These are phyloP conservation scores for Amphiura filiformis DNA, from an alignment of 35 echinoderm and acorn worm genomes.

Conservation along the genomic window DNA sequence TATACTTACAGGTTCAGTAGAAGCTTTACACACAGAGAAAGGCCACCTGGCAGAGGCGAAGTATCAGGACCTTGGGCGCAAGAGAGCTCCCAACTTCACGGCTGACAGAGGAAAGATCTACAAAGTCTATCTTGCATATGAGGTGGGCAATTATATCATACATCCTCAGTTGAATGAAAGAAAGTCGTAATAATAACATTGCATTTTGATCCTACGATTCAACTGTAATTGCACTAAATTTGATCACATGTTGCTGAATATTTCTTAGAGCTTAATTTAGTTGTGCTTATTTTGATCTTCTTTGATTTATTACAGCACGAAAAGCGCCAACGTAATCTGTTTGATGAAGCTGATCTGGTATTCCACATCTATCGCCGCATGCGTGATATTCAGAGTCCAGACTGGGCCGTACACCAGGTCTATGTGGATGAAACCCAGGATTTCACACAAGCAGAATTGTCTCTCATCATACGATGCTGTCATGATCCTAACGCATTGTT, in stretches of 20 bases:
- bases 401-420: constrained; percentile 54
- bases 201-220: no score
- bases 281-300: no score
- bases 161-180: background rate
- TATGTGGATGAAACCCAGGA: constrained; percentile 64
- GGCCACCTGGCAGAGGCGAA: constrained; percentile 23
- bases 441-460: constrained; percentile 52
- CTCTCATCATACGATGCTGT: constrained; percentile 51
- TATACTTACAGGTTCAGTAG: no score
- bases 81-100: constrained; percentile 54
- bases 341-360: constrained; percentile 62
- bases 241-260: no score
- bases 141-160: constrained; percentile 5
- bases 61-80: constrained; percentile 37
- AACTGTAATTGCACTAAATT: no score
- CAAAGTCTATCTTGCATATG: constrained; percentile 32
- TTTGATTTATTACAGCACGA: constrained; percentile 12
- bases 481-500: constrained; percentile 57
- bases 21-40: constrained; percentile 51
- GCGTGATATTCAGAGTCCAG: constrained; percentile 19
- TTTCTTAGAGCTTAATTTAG: no score
- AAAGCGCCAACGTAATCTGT: constrained; percentile 33
- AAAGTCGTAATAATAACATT: background rate
- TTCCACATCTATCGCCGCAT: constrained; percentile 46
- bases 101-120: constrained; percentile 48